Base-by-base conservation (phyloP, 2,113 vertebrate genomes). In the Tinamus guttatus region DNA sequence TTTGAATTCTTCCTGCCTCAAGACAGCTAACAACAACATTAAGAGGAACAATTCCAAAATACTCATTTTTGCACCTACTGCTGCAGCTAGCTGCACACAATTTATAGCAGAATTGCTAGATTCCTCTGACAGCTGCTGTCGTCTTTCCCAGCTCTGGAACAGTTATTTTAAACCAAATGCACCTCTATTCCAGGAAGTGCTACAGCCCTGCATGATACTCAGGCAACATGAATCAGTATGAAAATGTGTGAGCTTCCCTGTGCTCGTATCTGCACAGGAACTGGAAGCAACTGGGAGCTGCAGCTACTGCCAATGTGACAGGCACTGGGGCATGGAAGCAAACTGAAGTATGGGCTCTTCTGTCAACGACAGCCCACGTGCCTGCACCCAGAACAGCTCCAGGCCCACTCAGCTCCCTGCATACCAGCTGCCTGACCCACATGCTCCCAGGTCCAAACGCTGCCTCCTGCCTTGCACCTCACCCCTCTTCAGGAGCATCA, bases 301-400 rank as follows among this genome's bases (percentile, higher is more conserved):
- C 30, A 18, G 54, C 54, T 56, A 18, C 54, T 56, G 28, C 17
- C 28, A 56, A 18, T 6, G 6, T 10, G 54, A 18, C 54, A 56
- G 15, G 28, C 28, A 32, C 28, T 56, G 30, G 16, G 28, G 28
- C 32, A 56, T 32, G 16, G 28, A 56, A 32, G 30, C 28, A 56
- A 10, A 32, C 54, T 30, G 54, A 43, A 43, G 43, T 43, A 43
- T 43, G 28, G 54, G 28, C 5, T 9, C 28, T 56, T 27, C 28
- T 32, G 54, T 28, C 54, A 18, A 18, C 15, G 8, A 18, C 11
- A 32, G 28, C 54, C 30, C 54, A 56, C 10, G 4, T 3, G 10
- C 65, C 6, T 2, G 13, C 0, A 8, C 16, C 15, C 40, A 21
- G 22, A 27, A 40, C 1, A 1, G 0, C 18, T 24, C 71, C 21